Conservation (phyloP, 2,797 vertebrate genomes). For the Hafferia zeledoni region DNA sequence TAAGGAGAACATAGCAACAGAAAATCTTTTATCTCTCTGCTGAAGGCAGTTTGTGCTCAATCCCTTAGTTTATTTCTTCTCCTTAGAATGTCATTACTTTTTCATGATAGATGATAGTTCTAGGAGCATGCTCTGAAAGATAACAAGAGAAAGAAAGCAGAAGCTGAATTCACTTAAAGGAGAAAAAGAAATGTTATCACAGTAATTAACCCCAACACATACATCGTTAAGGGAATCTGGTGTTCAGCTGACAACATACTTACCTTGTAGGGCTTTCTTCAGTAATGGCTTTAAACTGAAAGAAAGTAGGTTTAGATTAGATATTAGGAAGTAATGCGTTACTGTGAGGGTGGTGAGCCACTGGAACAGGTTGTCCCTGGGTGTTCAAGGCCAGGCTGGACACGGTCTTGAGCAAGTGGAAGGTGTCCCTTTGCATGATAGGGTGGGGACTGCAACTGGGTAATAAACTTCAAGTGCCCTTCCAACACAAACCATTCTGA, state of each 20-base stretch:
- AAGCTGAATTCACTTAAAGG: slow-evolving; percentile 21
- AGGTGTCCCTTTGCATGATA: background rate
- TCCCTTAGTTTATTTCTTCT: slow-evolving; percentile 31
- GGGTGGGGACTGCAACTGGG: background rate
- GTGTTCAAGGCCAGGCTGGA: background rate
- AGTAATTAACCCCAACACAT: background rate
- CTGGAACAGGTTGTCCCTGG: background rate
- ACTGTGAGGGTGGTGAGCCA: background rate
- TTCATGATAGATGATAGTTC: slow-evolving; percentile 97
- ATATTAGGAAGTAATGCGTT: background rate
- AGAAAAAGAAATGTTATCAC: background rate
- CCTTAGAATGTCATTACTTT: slow-evolving; percentile 78
- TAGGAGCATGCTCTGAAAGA: slow-evolving; percentile 93
- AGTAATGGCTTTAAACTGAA: background rate
- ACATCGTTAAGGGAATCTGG: background rate
- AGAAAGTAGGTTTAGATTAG: background rate
- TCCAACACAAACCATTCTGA: background rate
- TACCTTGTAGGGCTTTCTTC: background rate
- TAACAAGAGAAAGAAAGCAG: slow-evolving; percentile 34
- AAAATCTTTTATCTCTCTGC: background rate
- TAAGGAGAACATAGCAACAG: background rate
- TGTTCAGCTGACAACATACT: background rate
- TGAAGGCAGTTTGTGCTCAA: background rate
- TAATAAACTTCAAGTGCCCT: background rate
- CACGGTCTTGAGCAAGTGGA: background rate